A percentile compares a stretch with the other conserved stretches of the same genome.
Conservation (phyloP, 1,140 invertebrate genomes). For the Procambarus clarkii region DNA sequence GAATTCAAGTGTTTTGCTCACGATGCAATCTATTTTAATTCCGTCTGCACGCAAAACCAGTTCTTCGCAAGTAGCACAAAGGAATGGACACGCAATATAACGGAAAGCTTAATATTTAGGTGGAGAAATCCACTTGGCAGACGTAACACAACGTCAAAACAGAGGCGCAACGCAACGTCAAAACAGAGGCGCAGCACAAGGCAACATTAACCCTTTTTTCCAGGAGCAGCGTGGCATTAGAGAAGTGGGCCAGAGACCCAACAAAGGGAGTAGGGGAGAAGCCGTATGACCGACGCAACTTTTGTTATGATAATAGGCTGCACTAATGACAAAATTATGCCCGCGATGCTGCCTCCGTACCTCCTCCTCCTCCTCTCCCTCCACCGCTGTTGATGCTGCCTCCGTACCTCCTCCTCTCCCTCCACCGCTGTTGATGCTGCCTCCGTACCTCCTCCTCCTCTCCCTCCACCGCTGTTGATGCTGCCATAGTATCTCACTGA, state of each 20-base stretch:
- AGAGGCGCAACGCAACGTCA: slow-evolving; percentile 5
- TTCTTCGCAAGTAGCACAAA: too few species aligned
- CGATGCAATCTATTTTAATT: too few species aligned
- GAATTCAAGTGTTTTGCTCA: too few species aligned
- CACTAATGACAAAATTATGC: slow-evolving; percentile 63
- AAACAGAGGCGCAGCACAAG: slow-evolving; percentile 14
- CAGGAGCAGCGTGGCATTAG: neutral
- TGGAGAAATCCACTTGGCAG: too few species aligned
- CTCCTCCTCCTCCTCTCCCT: neutral
- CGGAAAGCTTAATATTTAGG: too few species aligned
- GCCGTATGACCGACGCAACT: slow-evolving; percentile 46
- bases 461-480: neutral
- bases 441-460: too few species aligned
- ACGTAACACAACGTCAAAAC: neutral
- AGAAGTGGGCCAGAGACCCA: slow-evolving; percentile 24
- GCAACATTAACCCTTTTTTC: slow-evolving; percentile 27
- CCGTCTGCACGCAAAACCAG: too few species aligned
- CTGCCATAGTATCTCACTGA: too few species aligned
- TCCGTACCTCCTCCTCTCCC: neutral
- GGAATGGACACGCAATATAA: too few species aligned
- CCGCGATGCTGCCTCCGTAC: slow-evolving; percentile 21
- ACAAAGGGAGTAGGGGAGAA: slow-evolving; percentile 33
- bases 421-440: too few species aligned
- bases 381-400: neutral
- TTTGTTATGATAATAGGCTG: slow-evolving; percentile 59